phyloP scores from a whole-genome alignment of 2,888 invertebrate species.

The Polylopha cassiicola region DNA sequence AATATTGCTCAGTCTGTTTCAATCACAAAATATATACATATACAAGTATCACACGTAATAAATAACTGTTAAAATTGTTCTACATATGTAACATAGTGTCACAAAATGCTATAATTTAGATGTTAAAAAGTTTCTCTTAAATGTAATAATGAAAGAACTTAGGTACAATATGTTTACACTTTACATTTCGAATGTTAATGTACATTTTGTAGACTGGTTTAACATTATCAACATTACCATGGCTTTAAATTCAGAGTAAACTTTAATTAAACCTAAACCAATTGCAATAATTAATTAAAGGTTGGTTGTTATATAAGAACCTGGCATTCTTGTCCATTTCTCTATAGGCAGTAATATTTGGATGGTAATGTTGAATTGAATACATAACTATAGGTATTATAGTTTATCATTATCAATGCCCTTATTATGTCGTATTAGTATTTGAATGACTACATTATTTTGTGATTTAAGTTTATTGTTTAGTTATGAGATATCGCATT shows the following conservation, averaged over 20 bases:
- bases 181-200: too few relatives aligned
- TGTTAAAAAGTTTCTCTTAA: conserved; percentile 9
- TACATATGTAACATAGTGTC: conserved; percentile 19
- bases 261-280: too few relatives aligned
- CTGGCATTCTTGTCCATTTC: too few relatives aligned
- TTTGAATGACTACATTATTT: conserved; percentile 24
- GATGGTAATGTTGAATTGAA: conserved; percentile 4
- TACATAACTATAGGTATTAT: too few relatives aligned
- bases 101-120: conserved; percentile 19
- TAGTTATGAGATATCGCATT: conserved; percentile 42
- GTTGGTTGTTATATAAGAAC: too few relatives aligned
- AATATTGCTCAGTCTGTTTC: conserved; percentile 45
- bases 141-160: neutral
- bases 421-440: conserved; percentile 27
- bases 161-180: too few relatives aligned
- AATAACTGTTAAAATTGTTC: conserved; percentile 28
- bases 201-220: too few relatives aligned
- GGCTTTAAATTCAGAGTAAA: too few relatives aligned
- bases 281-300: too few relatives aligned
- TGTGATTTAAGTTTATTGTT: conserved; percentile 27
- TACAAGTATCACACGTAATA: conserved; percentile 34
- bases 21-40: conserved; percentile 43
- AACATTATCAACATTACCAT: too few relatives aligned
- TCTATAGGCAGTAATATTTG: conserved; percentile 5
- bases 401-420: too few relatives aligned